phyloP scores from a whole-genome alignment of 2,113 vertebrate species.

The Axis porcinus region DNA sequence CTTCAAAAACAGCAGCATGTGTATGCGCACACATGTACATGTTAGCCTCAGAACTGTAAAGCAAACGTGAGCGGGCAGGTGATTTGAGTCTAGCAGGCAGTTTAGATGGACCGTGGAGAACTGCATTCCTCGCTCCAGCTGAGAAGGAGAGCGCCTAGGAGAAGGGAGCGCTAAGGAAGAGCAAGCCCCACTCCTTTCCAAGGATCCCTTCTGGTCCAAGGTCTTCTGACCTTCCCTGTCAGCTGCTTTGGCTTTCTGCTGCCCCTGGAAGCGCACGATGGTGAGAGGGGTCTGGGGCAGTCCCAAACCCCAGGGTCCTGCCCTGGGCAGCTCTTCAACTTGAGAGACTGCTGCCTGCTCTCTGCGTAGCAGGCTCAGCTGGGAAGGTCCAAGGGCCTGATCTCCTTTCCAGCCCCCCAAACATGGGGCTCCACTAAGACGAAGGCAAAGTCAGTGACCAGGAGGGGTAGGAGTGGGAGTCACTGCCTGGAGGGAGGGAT shows the following conservation, averaged over 20 bases:
- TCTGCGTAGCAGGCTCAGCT: neutral
- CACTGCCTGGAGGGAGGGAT: conserved; percentile 46
- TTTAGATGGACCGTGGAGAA: neutral
- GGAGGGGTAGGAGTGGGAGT: neutral
- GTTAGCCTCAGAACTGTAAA: neutral
- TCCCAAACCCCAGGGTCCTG: neutral
- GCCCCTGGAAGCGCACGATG: neutral
- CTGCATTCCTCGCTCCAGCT: neutral
- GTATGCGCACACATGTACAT: neutral
- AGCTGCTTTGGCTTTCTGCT: conserved; percentile 30
- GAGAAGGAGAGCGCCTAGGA: neutral
- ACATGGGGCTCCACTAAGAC: neutral
- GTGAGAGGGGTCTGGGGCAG: neutral
- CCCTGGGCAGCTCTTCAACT: neutral
- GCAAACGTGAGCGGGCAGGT: conserved; percentile 26
- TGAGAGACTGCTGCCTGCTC: neutral
- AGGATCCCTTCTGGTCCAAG: neutral
- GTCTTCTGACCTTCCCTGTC: neutral
- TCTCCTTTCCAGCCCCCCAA: neutral
- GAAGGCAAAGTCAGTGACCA: conserved; percentile 14
- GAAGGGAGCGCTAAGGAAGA: neutral
- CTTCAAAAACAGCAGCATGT: neutral
- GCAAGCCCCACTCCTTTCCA: neutral
- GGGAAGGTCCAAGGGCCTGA: neutral
- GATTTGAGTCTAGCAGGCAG: neutral